Conservation (phyloP, 2,113 vertebrate genomes). For the Camelus dromedarius region DNA sequence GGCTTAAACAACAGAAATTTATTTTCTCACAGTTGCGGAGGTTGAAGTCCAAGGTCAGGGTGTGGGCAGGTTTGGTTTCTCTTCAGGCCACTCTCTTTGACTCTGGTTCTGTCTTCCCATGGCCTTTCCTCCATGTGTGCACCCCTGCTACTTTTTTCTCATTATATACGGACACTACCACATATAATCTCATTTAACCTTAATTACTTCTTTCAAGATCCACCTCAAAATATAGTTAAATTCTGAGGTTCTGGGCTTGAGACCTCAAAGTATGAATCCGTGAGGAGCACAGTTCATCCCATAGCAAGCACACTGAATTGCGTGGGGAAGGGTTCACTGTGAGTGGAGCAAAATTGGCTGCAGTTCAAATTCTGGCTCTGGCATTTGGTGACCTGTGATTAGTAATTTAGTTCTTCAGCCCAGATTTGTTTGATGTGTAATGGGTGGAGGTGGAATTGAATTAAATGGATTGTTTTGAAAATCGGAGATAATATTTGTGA, state of each 20-base stretch:
- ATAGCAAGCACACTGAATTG: background rate
- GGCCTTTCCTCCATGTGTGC: too few species aligned
- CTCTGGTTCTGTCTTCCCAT: background rate
- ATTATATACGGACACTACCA: background rate
- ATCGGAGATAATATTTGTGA: background rate
- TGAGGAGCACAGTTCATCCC: background rate
- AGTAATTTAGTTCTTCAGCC: background rate
- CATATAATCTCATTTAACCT: background rate
- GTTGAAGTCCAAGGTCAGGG: background rate
- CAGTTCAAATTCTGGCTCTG: background rate
- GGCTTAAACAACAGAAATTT: background rate
- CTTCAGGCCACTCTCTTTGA: background rate
- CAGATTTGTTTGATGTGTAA: background rate
- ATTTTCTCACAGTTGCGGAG: background rate
- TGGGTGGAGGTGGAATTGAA: background rate
- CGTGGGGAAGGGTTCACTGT: background rate
- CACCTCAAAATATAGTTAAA: background rate
- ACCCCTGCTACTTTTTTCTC: background rate
- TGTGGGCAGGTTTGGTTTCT: background rate
- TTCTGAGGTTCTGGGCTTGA: background rate
- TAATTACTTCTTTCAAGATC: background rate
- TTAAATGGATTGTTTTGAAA: background rate
- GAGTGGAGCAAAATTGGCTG: background rate
- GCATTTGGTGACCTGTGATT: background rate
- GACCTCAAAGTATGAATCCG: background rate